Conservation (phyloP, 2,888 invertebrate species). For the Boloria selene region DNA sequence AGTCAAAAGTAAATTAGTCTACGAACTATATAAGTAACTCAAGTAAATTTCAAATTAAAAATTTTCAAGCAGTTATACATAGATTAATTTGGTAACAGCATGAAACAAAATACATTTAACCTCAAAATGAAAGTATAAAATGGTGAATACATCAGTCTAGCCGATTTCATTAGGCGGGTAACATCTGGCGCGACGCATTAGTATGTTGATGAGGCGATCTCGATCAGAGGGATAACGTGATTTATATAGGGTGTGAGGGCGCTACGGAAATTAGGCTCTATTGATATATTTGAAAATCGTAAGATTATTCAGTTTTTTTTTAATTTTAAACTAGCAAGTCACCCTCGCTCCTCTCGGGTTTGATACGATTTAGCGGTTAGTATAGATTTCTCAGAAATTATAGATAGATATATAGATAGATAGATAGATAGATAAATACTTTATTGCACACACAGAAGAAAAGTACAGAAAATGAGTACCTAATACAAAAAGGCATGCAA, state of each 20-base stretch:
- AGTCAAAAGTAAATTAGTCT: no score
- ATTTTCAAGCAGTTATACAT: not conserved
- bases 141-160: conserved; percentile 45
- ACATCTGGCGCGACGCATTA: conserved; percentile 75
- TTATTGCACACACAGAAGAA: no score
- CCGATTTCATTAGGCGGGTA: conserved; percentile 56
- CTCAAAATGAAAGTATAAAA: conserved; percentile 26
- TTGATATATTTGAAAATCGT: conserved; percentile 15
- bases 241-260: conserved; percentile 67
- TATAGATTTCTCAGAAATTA: no score
- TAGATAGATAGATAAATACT: no score
- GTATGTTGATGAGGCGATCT: conserved; percentile 82
- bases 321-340: no score
- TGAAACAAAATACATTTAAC: conserved; percentile 12
- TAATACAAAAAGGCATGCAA: no score
- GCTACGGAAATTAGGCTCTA: conserved; percentile 13
- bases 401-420: no score
- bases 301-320: not conserved
- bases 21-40: no score
- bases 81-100: not conserved
- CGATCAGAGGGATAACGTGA: conserved; percentile 71
- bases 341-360: no score
- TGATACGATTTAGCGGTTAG: no score
- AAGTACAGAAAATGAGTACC: no score
- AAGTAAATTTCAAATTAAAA: no score